A percentile compares a stretch with the other conserved stretches of the same genome.
Evolutionary conservation across 1,140 invertebrate genomes (phyloP).

Genomic region (Prorops nasuta): DNA sequence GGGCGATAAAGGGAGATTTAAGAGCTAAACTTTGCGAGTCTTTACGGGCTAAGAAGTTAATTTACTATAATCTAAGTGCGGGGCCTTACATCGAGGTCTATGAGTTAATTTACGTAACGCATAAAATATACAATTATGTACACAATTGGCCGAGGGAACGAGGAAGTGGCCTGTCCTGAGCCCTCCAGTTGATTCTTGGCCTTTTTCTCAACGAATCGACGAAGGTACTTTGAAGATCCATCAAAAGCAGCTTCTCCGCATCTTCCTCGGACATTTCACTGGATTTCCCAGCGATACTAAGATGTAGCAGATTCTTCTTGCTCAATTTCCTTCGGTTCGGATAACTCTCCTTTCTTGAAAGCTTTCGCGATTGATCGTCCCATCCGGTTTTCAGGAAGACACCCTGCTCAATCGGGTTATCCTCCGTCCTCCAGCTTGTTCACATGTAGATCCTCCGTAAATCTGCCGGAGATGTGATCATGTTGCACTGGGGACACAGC

Average conservation of each 20-base stretch:
- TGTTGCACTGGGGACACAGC: slow-evolving; percentile 92
- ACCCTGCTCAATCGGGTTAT: too few species aligned
- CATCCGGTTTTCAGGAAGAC: slow-evolving; percentile 16
- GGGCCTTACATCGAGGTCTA: slow-evolving; percentile 25
- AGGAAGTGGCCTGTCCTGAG: too few species aligned
- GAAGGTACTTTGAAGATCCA: too few species aligned
- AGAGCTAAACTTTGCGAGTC: slow-evolving; percentile 9
- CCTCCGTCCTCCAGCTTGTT: too few species aligned
- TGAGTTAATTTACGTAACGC: slow-evolving; percentile 46
- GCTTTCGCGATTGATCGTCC: not conserved
- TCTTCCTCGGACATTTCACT: too few species aligned
- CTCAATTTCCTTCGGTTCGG: too few species aligned
- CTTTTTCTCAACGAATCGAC: not conserved
- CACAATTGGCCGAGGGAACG: slow-evolving; percentile 10
- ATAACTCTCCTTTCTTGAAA: too few species aligned
- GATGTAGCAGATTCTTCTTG: too few species aligned
- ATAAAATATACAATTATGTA: slow-evolving; percentile 50
- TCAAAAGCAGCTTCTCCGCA: too few species aligned
- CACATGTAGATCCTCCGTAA: slow-evolving; percentile 87
- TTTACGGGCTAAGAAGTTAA: slow-evolving; percentile 32
- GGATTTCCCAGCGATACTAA: too few species aligned
- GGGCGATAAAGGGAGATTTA: too few species aligned
- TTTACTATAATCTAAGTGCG: slow-evolving; percentile 39
- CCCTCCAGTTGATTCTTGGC: too few species aligned
- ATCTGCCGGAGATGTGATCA: slow-evolving; percentile 86